Evolutionary conservation across 2,797 vertebrate genomes (phyloP).

Genomic region (Arrhamphus sclerolepis): DNA sequence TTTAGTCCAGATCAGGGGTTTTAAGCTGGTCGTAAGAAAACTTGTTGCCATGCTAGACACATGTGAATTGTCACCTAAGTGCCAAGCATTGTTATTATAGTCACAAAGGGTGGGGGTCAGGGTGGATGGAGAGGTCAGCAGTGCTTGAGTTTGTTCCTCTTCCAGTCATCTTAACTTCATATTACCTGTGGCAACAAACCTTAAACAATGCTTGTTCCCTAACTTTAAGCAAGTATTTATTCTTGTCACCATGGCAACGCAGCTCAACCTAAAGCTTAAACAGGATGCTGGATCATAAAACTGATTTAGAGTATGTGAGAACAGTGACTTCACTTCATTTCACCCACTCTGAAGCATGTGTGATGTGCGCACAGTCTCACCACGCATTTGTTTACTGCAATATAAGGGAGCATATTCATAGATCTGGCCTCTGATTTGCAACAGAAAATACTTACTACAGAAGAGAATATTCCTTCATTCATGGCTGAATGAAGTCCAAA

Average conservation of each 20-base stretch:
- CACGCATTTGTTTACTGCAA: slow-evolving; percentile 8
- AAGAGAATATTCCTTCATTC: slow-evolving; percentile 14
- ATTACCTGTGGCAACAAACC: no score
- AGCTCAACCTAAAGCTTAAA: background rate
- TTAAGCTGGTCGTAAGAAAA: no score
- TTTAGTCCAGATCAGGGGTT: no score
- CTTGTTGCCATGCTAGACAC: no score
- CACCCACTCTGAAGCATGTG: slow-evolving; percentile 10
- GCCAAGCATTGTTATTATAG: no score
- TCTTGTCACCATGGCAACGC: background rate
- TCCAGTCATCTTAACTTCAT: no score
- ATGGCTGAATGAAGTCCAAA: background rate
- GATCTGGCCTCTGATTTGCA: slow-evolving; percentile 6
- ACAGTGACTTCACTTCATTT: background rate
- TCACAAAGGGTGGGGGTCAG: no score
- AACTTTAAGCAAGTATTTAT: background rate
- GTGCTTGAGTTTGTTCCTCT: no score
- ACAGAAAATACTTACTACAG: slow-evolving; percentile 1
- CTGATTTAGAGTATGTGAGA: slow-evolving; percentile 8
- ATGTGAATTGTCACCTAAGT: no score
- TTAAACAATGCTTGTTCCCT: background rate
- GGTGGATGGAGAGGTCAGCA: no score
- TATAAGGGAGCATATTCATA: slow-evolving; percentile 1
- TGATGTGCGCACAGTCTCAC: background rate
- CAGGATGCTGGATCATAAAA: background rate